A percentile compares a stretch with the other conserved stretches of the same genome.
Evolutionary conservation across 1,140 invertebrate genomes (phyloP).

Genomic region (Argopecten irradians): DNA sequence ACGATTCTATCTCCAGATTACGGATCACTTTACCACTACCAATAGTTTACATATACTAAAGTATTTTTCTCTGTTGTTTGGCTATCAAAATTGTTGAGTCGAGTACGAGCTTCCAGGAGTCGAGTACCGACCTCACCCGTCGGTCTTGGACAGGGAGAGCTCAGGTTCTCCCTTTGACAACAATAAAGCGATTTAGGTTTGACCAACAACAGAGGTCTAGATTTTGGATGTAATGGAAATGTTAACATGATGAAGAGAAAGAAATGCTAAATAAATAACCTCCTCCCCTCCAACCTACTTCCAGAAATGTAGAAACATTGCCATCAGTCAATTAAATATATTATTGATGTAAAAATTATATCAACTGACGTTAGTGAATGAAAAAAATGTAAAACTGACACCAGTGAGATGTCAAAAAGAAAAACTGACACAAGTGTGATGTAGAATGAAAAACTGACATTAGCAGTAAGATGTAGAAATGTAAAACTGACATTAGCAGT

Average conservation of each 20-base stretch:
- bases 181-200: neutral
- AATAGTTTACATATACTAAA: slow-evolving; percentile 23
- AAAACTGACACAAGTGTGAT: no score
- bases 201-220: neutral
- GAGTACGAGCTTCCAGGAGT: neutral
- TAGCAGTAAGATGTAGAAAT: no score
- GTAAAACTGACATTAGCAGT: no score
- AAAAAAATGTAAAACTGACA: no score
- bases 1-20: slow-evolving; percentile 14
- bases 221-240: neutral
- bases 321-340: no score
- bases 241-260: neutral
- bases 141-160: neutral
- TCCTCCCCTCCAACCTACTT: no score
- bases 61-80: slow-evolving; percentile 20
- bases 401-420: no score
- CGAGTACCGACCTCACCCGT: slow-evolving; percentile 19
- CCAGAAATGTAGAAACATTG: no score
- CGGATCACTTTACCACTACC: neutral
- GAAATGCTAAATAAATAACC: neutral
- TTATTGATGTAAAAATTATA: no score
- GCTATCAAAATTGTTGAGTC: neutral
- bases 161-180: neutral
- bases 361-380: no score
- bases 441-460: no score